Evolutionary conservation across 2,113 vertebrate genomes (phyloP), one percentile per base, ranked within the genome.

Genomic region (Phocoena phocoena): DNA sequence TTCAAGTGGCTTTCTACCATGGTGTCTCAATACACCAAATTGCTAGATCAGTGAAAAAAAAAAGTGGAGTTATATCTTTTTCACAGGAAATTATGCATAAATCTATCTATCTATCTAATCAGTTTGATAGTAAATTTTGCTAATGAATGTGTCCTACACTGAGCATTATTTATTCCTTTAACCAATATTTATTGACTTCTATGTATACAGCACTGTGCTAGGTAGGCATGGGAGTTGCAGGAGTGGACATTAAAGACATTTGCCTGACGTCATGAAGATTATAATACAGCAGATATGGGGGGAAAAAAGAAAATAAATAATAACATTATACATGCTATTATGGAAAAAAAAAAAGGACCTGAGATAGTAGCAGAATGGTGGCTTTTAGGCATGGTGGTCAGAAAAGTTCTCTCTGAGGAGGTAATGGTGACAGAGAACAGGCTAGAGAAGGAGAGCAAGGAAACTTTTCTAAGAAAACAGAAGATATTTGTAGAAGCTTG

Each of bases 401-500:
- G 67, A 90, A 68, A 83, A 50, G 25, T 77, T 50, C 23, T 62
- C 21, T 88, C 36, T 50, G n/a, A 87, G 23, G 33, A 80, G 63
- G 53, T 6, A n/a, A 58, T 4, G 26, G 53, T 65, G 20, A 33
- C 47, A 62, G 44, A 77, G 21, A 60, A 95, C 47, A 44, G n/a
- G 13, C 31, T 62, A 83, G 47, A 93, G 11, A 81, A 70, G 25
- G 8, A 87, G 31, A 47, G 67, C 28, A 68, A 33, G 36, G 50
- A 36, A 14, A 92, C 74, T 53, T 76, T 88, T 94, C 38, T 81
- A 62, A 84, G 53, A 88, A 95, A 33, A 92, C 1, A 73, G 25
- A 92, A 58, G 10, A 26, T 80, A 50, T 91, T 92, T 93, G 21
- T 70, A 76, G 95, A 93, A 93, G 26, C 50, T 58, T 47, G 65